A percentile compares a stretch with the other conserved stretches of the same genome.
Evolutionary conservation across 2,888 invertebrate genomes (phyloP).

Genomic region (Andrena dorsata): DNA sequence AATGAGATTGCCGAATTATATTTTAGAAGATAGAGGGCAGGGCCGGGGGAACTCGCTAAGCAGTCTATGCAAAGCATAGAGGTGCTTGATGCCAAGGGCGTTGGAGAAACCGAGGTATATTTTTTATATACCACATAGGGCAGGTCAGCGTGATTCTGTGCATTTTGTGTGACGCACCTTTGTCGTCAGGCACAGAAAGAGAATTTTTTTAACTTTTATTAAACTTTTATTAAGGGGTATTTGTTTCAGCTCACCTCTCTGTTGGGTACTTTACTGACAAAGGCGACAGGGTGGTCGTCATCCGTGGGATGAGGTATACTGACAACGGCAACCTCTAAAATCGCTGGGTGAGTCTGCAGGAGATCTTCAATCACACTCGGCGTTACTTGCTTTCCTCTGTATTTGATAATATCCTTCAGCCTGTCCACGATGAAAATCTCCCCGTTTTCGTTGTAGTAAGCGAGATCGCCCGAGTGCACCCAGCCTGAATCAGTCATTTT

Average conservation of each 20-base stretch:
- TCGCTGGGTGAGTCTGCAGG: conserved; percentile 73
- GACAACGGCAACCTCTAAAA: conserved; percentile 79
- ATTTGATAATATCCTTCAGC: conserved; percentile 80
- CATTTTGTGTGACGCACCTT: too few relatives aligned
- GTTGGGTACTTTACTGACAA: conserved; percentile 66
- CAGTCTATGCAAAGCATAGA: too few relatives aligned
- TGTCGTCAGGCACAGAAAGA: too few relatives aligned
- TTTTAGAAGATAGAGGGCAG: too few relatives aligned
- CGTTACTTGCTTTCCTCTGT: conserved; percentile 77
- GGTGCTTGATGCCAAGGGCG: too few relatives aligned
- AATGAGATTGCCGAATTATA: too few relatives aligned
- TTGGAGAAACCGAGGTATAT: too few relatives aligned
- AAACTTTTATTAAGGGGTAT: not conserved
- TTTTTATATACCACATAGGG: too few relatives aligned
- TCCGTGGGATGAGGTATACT: conserved; percentile 75
- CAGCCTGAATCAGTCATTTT: conserved; percentile 71
- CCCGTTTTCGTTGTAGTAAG: conserved; percentile 76
- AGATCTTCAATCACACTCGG: conserved; percentile 78
- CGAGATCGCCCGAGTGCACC: conserved; percentile 82
- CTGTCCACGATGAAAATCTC: conserved; percentile 79
- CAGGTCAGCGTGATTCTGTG: too few relatives aligned
- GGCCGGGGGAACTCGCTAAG: too few relatives aligned
- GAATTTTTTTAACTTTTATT: too few relatives aligned
- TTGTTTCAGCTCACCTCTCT: conserved; percentile 64
- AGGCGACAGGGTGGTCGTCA: conserved; percentile 79